phyloP scores from a whole-genome alignment of 2,113 vertebrate species.

The Oreotragus oreotragus region DNA sequence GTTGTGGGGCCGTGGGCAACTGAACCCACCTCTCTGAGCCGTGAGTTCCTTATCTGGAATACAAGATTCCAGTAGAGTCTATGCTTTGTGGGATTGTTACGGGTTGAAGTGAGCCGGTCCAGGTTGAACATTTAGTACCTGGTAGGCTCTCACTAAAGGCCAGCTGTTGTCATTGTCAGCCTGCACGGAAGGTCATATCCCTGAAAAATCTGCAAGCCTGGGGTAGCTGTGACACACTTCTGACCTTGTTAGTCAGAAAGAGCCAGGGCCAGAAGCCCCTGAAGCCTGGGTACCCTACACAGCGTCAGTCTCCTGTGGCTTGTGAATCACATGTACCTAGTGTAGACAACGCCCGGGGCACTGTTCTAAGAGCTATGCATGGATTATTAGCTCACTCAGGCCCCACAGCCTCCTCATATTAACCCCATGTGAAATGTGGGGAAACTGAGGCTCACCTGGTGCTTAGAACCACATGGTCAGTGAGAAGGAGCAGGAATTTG shows the following conservation, averaged over 20 bases:
- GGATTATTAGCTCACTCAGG: not conserved
- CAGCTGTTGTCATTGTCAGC: not conserved
- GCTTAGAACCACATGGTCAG: not conserved
- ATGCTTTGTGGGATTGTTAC: fast-evolving
- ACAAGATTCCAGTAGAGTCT: fast-evolving
- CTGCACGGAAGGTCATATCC: not conserved
- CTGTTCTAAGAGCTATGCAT: not conserved
- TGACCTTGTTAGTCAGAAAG: not conserved
- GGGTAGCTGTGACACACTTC: not conserved
- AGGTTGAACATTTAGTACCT: fast-evolving
- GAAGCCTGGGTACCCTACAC: not conserved
- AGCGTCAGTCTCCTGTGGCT: not conserved
- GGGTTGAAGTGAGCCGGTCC: not conserved
- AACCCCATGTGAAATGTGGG: not conserved
- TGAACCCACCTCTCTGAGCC: not conserved
- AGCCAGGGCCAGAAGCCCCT: not conserved
- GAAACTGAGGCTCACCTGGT: not conserved
- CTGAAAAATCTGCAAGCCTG: not conserved
- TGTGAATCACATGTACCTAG: fast-evolving
- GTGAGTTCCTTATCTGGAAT: not conserved
- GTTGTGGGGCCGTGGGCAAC: not conserved
- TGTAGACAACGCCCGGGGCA: fast-evolving
- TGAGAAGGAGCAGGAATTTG: not conserved
- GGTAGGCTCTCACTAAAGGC: not conserved
- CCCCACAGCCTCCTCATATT: not conserved